Evolutionary conservation across 2,888 invertebrate species (phyloP).

Genomic region (Pseudococcus viburni): DNA sequence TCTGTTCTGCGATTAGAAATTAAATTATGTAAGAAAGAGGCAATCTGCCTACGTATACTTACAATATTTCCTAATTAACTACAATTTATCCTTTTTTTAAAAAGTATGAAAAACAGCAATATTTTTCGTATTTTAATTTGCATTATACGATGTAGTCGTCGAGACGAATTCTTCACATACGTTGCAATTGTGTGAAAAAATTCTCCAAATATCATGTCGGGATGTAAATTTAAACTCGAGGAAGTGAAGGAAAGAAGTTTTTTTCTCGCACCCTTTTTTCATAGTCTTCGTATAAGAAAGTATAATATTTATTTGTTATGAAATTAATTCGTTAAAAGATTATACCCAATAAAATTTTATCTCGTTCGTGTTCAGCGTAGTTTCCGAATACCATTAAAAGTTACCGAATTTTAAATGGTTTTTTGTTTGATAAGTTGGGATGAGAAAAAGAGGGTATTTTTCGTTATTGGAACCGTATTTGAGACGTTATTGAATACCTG

Average conservation of each 20-base stretch:
- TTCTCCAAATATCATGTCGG: not conserved
- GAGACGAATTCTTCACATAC: too few species aligned
- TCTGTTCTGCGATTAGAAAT: not conserved
- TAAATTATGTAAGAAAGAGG: not conserved
- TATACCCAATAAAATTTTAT: conserved; percentile 4
- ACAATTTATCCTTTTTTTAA: not conserved
- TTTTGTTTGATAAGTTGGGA: not conserved
- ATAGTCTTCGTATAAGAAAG: not conserved
- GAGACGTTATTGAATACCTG: too few species aligned
- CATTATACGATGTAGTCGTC: not conserved
- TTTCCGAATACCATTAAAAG: not conserved
- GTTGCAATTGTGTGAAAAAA: not conserved
- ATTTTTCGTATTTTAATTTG: not conserved
- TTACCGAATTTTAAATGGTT: conserved; percentile 10
- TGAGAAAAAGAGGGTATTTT: too few species aligned
- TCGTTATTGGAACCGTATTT: too few species aligned
- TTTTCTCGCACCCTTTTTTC: not conserved
- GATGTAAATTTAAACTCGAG: not conserved
- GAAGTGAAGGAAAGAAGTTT: not conserved
- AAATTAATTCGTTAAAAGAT: conserved; percentile 25
- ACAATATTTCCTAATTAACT: conserved; percentile 4
- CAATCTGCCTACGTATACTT: not conserved
- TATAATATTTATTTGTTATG: not conserved
- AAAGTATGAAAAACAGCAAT: not conserved
- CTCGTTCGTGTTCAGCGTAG: not conserved